Percentiles rank a stretch among this genome's conserved stretches.
phyloP scores from a whole-genome alignment of 92 coral and sea anemone species.

The Parazoanthus swiftii region DNA sequence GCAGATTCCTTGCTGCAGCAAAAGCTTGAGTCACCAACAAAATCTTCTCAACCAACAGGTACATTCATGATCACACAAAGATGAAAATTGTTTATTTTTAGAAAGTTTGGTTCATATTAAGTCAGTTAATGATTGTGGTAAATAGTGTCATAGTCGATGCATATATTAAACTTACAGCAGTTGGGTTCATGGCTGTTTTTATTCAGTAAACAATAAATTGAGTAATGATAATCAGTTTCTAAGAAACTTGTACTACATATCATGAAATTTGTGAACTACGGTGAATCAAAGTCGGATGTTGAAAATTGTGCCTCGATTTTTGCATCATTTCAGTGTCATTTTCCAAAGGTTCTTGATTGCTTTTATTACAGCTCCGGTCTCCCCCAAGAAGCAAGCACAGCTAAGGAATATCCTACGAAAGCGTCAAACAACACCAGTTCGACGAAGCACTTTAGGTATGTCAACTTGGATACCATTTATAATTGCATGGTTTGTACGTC shows the following conservation, averaged over 20 bases:
- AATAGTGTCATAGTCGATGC: neutral
- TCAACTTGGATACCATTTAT: neutral
- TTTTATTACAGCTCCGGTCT: conserved; percentile 58
- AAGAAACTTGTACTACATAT: too few species aligned
- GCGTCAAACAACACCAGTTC: conserved; percentile 75
- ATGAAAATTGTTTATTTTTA: too few species aligned
- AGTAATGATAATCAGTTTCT: neutral
- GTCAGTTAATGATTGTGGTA: neutral
- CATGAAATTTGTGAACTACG: neutral
- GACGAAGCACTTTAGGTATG: conserved; percentile 70
- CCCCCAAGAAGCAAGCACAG: conserved; percentile 74
- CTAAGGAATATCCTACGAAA: conserved; percentile 77
- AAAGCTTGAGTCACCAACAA: conserved; percentile 46
- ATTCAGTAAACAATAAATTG: too few species aligned
- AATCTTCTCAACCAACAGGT: conserved; percentile 35
- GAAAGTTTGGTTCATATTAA: neutral
- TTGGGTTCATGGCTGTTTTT: neutral
- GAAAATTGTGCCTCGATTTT: neutral
- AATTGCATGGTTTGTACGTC: neutral
- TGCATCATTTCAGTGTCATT: neutral
- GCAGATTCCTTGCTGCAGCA: conserved; percentile 52
- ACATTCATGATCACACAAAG: neutral
- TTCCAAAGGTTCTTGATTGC: neutral
- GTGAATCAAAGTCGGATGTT: too few species aligned
- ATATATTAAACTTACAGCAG: neutral